Evolutionary conservation across 2,888 invertebrate genomes (phyloP).

Genomic region (Chrysotoxum bicinctum): DNA sequence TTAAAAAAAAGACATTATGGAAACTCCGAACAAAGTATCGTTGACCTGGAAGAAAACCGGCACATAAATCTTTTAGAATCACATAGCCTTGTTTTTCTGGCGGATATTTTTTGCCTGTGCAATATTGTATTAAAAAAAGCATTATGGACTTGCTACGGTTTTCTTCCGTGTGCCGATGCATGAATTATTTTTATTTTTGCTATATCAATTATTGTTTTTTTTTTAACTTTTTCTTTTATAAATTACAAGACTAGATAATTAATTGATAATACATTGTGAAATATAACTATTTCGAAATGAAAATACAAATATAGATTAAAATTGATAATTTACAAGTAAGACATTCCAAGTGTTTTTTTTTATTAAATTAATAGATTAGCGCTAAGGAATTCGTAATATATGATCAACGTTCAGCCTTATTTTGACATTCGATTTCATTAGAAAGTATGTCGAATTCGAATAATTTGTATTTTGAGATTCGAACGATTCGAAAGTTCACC

Average conservation of each 20-base stretch:
- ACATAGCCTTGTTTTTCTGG: too few relatives aligned
- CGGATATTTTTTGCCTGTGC: too few relatives aligned
- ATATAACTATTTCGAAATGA: conserved; percentile 1
- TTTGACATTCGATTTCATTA: too few relatives aligned
- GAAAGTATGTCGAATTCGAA: too few relatives aligned
- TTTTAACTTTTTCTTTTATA: neutral
- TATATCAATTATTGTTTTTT: neutral
- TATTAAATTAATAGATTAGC: neutral
- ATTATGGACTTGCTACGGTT: neutral
- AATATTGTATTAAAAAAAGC: too few relatives aligned
- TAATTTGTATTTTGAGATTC: too few relatives aligned
- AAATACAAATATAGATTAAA: conserved; percentile 5
- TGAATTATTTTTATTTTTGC: neutral
- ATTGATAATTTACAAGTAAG: neutral
- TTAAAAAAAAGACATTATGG: neutral
- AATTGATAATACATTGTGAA: neutral
- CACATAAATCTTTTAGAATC: too few relatives aligned
- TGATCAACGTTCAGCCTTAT: too few relatives aligned
- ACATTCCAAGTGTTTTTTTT: neutral
- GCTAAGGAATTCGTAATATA: too few relatives aligned
- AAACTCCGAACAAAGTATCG: too few relatives aligned
- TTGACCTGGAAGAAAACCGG: too few relatives aligned
- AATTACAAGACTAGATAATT: neutral
- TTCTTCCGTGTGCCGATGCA: neutral
- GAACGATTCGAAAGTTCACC: too few relatives aligned